A percentile compares a stretch with the other conserved stretches of the same genome.
These are phyloP conservation scores for Patiria pectinifera DNA, from an alignment of 53 echinoderm and acorn worm genomes.

Conservation along the genomic window DNA sequence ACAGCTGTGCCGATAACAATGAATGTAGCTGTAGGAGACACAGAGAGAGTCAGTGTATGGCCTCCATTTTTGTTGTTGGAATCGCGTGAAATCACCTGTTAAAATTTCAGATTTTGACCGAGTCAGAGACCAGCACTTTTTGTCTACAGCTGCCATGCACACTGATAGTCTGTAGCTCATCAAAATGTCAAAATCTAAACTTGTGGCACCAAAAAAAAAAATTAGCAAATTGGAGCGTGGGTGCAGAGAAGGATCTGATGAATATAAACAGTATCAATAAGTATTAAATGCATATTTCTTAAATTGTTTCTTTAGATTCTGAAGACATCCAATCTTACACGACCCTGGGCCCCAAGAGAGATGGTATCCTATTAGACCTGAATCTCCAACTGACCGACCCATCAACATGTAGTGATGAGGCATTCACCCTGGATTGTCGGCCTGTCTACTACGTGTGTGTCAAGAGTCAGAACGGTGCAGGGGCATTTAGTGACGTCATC, in stretches of 20 bases:
- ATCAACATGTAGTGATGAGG: slow-evolving; percentile 26
- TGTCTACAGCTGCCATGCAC: too few species aligned
- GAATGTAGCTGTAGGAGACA: too few species aligned
- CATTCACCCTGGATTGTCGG: slow-evolving; percentile 6
- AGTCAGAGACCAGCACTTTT: too few species aligned
- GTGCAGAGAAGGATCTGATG: neutral
- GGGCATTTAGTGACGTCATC: too few species aligned
- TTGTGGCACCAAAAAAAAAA: too few species aligned
- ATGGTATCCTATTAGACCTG: slow-evolving; percentile 5
- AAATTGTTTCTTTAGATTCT: slow-evolving; percentile 2
- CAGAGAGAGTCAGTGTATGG: too few species aligned
- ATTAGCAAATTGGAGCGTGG: neutral
- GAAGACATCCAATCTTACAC: slow-evolving; percentile 32
- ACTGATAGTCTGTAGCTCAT: too few species aligned
- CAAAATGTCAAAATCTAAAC: too few species aligned
- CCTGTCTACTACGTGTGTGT: slow-evolving; percentile 66
- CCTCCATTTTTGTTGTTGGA: too few species aligned
- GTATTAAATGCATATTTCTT: neutral
- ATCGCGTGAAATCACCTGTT: too few species aligned
- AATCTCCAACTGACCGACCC: slow-evolving; percentile 55
- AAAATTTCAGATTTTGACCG: too few species aligned
- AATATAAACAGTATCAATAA: neutral
- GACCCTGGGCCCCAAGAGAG: slow-evolving; percentile 13
- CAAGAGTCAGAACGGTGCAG: slow-evolving; percentile 14
- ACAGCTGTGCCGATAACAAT: too few species aligned